Percentiles rank a stretch among this genome's conserved stretches.
Conservation (phyloP, 2,113 vertebrate genomes). For the Hemichromis elongatus region DNA sequence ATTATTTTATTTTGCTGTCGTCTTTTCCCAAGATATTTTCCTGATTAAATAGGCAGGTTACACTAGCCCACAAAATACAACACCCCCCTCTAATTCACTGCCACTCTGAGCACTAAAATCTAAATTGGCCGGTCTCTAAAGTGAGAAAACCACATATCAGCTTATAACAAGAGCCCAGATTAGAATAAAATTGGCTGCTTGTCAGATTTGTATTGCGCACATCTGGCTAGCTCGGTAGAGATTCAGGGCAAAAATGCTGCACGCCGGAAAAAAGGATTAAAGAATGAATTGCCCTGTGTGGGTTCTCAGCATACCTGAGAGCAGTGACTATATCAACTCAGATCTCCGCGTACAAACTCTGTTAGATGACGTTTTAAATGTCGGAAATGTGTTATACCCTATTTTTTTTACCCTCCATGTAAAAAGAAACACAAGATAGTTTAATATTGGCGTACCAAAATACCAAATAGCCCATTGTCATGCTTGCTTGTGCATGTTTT, state of each 20-base stretch:
- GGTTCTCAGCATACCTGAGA: conserved; percentile 18
- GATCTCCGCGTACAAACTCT: not conserved
- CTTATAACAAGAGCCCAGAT: conserved; percentile 49
- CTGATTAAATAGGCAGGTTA: conserved; percentile 4
- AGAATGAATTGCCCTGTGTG: conserved; percentile 18
- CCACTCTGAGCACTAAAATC: conserved; percentile 3
- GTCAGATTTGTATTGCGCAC: conserved; percentile 54
- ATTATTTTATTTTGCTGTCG: not conserved
- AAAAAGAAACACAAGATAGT: not conserved
- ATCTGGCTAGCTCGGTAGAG: conserved; percentile 46
- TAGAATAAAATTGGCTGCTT: conserved; percentile 57
- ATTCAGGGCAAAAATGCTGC: conserved; percentile 33
- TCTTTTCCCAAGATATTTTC: not conserved
- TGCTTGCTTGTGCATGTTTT: conserved; percentile 59
- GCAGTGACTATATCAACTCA: not conserved
- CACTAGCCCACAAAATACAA: not conserved
- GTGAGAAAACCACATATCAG: conserved; percentile 26
- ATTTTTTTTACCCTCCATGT: not conserved
- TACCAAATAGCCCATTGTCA: conserved; percentile 27
- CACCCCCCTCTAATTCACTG: not conserved
- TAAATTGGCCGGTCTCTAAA: conserved; percentile 47
- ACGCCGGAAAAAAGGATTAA: conserved; percentile 25
- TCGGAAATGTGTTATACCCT: not conserved
- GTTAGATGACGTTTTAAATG: not conserved
- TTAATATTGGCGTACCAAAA: conserved; percentile 1